Evolutionary conservation across 2,113 vertebrate genomes (phyloP).

Genomic region (Gnathonemus echidnorhynchus): DNA sequence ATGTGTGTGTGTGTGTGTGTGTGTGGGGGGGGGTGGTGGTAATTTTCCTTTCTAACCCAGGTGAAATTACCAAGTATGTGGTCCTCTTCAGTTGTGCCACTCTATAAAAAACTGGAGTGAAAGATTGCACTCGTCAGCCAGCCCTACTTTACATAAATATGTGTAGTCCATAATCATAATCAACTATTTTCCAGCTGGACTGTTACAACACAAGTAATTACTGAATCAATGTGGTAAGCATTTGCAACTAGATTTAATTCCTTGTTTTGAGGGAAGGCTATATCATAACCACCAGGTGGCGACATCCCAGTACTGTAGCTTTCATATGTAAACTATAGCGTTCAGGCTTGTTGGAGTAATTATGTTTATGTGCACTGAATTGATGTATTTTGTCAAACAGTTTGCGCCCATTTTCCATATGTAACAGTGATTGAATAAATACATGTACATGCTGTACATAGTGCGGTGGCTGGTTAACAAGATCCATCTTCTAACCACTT

Average conservation of each 20-base stretch:
- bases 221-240: neutral
- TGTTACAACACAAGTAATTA: neutral
- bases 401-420: neutral
- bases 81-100: neutral
- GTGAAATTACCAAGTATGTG: neutral
- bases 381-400: neutral
- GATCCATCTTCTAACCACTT: neutral
- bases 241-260: neutral
- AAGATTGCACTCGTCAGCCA: neutral
- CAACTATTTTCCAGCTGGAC: neutral
- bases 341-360: neutral
- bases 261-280: neutral
- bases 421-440: neutral
- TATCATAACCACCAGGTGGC: neutral
- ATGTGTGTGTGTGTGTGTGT: neutral
- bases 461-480: neutral
- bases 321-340: neutral
- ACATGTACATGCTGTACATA: neutral
- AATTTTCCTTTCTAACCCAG: neutral
- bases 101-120: neutral
- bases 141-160: neutral
- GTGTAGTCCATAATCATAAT: neutral
- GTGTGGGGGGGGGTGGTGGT: neutral
- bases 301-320: neutral
- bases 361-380: neutral